Evolutionary conservation across 2,888 invertebrate species (phyloP), one percentile per base, ranked within the genome.

Genomic region (Sepiola atlantica): DNA sequence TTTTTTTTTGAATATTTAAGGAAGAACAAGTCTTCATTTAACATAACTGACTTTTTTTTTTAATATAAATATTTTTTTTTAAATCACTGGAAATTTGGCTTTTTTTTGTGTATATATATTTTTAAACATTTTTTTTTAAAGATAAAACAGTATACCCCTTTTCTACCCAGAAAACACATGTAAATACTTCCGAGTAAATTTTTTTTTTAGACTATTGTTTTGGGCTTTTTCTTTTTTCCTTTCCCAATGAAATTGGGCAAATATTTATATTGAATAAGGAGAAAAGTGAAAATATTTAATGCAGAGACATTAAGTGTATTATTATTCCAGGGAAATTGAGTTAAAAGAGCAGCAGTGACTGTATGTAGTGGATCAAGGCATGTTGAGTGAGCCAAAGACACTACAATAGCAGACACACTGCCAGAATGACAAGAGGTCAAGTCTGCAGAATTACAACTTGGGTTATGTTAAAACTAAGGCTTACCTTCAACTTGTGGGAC

Each of bases 391-490:
- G 92, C 92, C 55, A 20, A 92, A 92, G 92, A 92, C 92, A 92
- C 92, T 35, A 77, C 92, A 92, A 92, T 92, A 92, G n/a, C 92
- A 92, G 55, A 54, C 92, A 92, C 54, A 92, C 92, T 92, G 92
- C 92, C 92, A 92, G 54, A 54, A 92, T 54, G 45, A 92, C 92
- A 92, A 92, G 92, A 92, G 92, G 92, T 55, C 92, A 92, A 24
- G 92, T 92, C 92, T 92, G 92, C 55, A 92, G 92, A 92, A 55
- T 92, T 92, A 92, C 92, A 92, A 92, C 92, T 92, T 45, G 92
- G 92, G 92, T 92, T 92, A 92, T 92, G 92, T 92, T 92, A 92
- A 92, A 92, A 92, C 92, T 92, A 92, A 92, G 92, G 92, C 92
- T 92, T 92, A 92, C 92, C 92, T 92, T 92, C 92, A 92, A 92